Conservation (phyloP, 2,797 vertebrate species). For the Channa striata region DNA sequence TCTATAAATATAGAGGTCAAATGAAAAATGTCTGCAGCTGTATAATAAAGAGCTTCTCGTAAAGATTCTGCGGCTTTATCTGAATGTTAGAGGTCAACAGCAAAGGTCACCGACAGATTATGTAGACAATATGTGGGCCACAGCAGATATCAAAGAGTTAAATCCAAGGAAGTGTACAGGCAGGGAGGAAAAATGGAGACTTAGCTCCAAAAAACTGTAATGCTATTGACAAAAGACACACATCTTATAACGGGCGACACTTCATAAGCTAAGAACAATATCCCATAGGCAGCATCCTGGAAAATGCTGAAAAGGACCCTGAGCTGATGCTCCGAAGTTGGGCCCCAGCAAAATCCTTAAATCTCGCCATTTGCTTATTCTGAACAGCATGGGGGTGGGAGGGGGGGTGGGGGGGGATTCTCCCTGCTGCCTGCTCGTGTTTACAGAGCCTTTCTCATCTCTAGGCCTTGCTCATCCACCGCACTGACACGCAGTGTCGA, state of each 20-base stretch:
- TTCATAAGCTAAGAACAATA: conserved; percentile 81
- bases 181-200: conserved; percentile 9
- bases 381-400: conserved; percentile 52
- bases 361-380: conserved; percentile 82
- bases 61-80: conserved; percentile 73
- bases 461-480: conserved; percentile 80
- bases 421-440: conserved; percentile 76
- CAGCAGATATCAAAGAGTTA: conserved; percentile 57
- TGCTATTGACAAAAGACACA: conserved; percentile 77
- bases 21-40: conserved; percentile 56
- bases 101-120: conserved; percentile 65
- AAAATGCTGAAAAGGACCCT: conserved; percentile 71
- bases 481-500: conserved; percentile 78
- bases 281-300: conserved; percentile 73
- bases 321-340: conserved; percentile 80
- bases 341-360: conserved; percentile 80
- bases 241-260: conserved; percentile 72
- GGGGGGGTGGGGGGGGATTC: conserved; percentile 58
- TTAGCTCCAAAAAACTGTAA: conserved; percentile 63
- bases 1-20: conserved; percentile 73
- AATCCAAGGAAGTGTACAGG: conserved; percentile 39
- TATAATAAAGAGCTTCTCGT: conserved; percentile 54
- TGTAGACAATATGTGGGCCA: conserved; percentile 37
- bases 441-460: conserved; percentile 81
- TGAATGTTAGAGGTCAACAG: conserved; percentile 67